Percentiles rank a stretch among this genome's conserved stretches.
phyloP scores from a whole-genome alignment of 1,140 invertebrate species.

The Ericerus pela region DNA sequence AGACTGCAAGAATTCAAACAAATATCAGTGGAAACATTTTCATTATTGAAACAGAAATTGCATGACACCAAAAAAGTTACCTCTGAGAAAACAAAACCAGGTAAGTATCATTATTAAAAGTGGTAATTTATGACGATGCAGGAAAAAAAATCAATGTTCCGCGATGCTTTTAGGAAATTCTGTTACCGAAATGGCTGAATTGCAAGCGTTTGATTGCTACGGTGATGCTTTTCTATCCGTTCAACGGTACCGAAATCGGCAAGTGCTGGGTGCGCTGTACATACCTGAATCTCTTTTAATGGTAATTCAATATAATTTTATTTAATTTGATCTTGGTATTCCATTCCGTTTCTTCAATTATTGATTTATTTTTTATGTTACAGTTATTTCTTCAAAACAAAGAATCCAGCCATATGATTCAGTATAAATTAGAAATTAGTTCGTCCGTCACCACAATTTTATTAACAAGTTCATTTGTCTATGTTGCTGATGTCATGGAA shows the following conservation, averaged over 20 bases:
- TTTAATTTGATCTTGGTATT: neutral
- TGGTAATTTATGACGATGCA: too few relatives aligned
- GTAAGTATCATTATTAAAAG: too few relatives aligned
- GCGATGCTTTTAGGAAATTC: neutral
- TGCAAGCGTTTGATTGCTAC: slow-evolving; percentile 1
- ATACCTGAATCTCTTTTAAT: slow-evolving; percentile 1
- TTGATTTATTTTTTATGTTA: neutral
- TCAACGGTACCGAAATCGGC: neutral
- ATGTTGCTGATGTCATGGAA: slow-evolving; percentile 4
- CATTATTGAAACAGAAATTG: neutral
- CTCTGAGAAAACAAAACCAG: too few relatives aligned
- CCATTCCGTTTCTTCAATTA: neutral
- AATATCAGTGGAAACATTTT: slow-evolving; percentile 4
- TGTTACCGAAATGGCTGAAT: neutral
- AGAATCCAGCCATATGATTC: neutral
- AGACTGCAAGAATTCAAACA: slow-evolving; percentile 4
- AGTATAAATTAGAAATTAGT: neutral
- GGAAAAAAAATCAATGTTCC: too few relatives aligned
- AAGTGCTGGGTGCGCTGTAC: neutral
- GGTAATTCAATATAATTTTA: slow-evolving; percentile 1
- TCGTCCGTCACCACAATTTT: neutral
- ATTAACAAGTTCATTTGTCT: neutral
- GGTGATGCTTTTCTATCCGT: slow-evolving; percentile 6
- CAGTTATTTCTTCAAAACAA: slow-evolving; percentile 3
- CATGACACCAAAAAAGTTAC: neutral